Percentiles rank a stretch among this genome's conserved stretches.
Evolutionary conservation across 2,888 invertebrate species (phyloP).

Genomic region (Omphaloscelis lunosa): DNA sequence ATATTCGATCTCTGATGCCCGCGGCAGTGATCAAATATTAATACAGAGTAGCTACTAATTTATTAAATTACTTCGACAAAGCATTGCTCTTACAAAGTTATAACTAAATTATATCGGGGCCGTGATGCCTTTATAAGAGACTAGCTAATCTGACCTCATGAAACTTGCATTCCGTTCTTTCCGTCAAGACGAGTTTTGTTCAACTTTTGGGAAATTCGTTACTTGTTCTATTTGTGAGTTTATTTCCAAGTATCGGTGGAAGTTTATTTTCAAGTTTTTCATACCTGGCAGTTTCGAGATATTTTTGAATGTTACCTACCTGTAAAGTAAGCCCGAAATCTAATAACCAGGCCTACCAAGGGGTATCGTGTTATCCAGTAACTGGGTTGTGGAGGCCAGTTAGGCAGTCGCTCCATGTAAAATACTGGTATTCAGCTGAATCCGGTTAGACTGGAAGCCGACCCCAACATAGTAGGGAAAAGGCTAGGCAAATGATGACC

Average conservation of each 20-base stretch:
- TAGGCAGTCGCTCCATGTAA: too few relatives aligned
- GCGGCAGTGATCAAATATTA: conserved; percentile 48
- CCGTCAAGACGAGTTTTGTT: conserved; percentile 76
- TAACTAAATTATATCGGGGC: conserved; percentile 67
- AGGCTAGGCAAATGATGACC: too few relatives aligned
- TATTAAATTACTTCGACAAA: conserved; percentile 65
- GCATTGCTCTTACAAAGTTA: conserved; percentile 64
- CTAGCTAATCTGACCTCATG: conserved; percentile 72
- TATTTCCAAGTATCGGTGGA: conserved; percentile 46
- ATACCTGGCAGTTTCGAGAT: background rate
- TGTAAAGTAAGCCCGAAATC: background rate
- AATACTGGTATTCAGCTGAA: too few relatives aligned
- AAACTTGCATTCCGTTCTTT: conserved; percentile 76
- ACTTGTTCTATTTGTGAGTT: conserved; percentile 68
- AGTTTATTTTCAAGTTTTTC: conserved; percentile 21
- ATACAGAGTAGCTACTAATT: conserved; percentile 52
- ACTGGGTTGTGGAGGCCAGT: too few relatives aligned
- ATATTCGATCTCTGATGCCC: conserved; percentile 28
- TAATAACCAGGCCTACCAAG: too few relatives aligned
- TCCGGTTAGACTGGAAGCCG: too few relatives aligned
- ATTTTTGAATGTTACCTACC: background rate
- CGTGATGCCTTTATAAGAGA: conserved; percentile 60
- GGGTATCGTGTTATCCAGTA: too few relatives aligned
- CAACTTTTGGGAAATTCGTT: conserved; percentile 63
- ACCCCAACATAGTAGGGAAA: too few relatives aligned